A percentile compares a stretch with the other conserved stretches of the same genome.
phyloP scores from a whole-genome alignment of 2,113 vertebrate genomes.

The Rhea pennata region DNA sequence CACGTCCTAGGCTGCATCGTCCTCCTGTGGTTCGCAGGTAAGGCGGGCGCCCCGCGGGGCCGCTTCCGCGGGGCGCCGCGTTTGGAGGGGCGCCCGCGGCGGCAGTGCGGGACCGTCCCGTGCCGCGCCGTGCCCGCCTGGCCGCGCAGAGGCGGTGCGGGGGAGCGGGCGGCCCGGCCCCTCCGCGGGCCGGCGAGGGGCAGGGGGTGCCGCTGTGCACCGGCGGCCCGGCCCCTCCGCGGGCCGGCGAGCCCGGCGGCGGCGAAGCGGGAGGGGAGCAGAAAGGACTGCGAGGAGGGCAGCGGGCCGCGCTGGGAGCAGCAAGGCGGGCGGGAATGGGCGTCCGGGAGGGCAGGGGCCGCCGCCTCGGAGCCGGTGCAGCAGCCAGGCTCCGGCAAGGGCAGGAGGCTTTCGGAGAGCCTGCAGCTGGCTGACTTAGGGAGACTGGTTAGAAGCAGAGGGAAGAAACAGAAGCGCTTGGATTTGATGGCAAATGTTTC shows the following conservation, averaged over 20 bases:
- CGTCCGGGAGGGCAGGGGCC: neutral
- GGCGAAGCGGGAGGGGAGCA: neutral
- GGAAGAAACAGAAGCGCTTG: neutral
- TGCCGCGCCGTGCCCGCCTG: too few relatives aligned
- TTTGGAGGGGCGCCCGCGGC: too few relatives aligned
- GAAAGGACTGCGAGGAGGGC: neutral
- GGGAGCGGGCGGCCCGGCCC: too few relatives aligned
- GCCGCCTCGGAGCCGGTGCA: neutral
- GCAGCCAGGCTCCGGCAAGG: neutral
- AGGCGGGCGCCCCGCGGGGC: too few relatives aligned
- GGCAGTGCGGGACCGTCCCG: too few relatives aligned
- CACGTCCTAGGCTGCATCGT: constrained; percentile 67
- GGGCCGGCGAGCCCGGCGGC: neutral
- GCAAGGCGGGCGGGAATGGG: too few relatives aligned
- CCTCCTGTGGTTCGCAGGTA: constrained; percentile 78
- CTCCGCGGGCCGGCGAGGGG: too few relatives aligned
- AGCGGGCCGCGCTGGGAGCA: too few relatives aligned
- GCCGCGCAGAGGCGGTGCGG: too few relatives aligned
- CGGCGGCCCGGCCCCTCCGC: too few relatives aligned
- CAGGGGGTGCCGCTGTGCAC: too few relatives aligned
- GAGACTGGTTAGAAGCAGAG: neutral
- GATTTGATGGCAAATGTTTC: constrained; percentile 12
- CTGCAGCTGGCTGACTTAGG: constrained; percentile 12
- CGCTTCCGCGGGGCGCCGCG: too few relatives aligned
- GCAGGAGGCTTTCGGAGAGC: neutral